Evolutionary conservation across 1,140 invertebrate genomes (phyloP).

Genomic region (Heterodera carotae): DNA sequence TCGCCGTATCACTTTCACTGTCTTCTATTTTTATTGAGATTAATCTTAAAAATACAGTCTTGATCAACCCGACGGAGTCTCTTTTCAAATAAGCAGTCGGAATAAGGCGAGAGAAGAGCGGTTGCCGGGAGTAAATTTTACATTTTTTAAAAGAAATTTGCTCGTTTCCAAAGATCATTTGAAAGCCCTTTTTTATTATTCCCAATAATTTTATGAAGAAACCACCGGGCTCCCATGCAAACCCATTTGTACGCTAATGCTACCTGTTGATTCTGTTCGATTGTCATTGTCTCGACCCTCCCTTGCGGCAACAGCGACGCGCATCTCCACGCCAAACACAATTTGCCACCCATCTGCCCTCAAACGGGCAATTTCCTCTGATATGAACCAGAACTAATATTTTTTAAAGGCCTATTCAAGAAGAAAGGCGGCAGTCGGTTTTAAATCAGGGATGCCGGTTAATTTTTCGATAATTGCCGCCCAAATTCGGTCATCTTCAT

Average conservation of each 20-base stretch:
- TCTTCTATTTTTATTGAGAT: background rate
- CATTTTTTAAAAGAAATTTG: background rate
- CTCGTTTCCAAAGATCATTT: background rate
- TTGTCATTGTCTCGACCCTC: background rate
- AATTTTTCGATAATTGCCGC: too few relatives aligned
- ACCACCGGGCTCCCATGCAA: too few relatives aligned
- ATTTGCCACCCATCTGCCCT: constrained; percentile 4
- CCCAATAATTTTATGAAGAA: too few relatives aligned
- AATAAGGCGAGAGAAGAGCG: too few relatives aligned
- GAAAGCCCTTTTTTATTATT: background rate
- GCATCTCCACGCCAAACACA: constrained; percentile 21
- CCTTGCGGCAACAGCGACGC: background rate
- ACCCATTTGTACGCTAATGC: too few relatives aligned
- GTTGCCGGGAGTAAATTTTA: background rate
- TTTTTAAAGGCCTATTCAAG: too few relatives aligned
- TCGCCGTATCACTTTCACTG: background rate
- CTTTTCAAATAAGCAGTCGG: background rate
- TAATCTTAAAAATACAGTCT: background rate
- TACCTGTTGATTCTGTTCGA: background rate
- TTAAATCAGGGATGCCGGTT: too few relatives aligned
- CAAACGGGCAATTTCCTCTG: background rate
- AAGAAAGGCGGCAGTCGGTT: too few relatives aligned
- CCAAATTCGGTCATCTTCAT: too few relatives aligned
- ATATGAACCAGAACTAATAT: background rate
- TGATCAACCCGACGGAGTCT: too few relatives aligned